Conservation (phyloP, 2,113 vertebrate species). For the Nycticebus coucang region DNA sequence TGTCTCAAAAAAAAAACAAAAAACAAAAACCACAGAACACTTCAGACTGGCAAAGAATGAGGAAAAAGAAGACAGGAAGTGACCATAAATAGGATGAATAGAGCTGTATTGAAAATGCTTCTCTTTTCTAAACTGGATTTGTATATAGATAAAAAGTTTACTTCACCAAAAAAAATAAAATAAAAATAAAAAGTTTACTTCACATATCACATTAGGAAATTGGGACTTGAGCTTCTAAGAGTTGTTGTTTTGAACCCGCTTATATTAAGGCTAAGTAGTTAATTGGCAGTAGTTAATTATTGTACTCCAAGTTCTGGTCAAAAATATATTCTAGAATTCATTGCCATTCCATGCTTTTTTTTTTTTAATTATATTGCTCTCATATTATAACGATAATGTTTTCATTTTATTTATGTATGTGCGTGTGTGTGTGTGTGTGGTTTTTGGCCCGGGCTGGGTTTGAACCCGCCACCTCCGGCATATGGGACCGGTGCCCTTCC, state of each 20-base stretch:
- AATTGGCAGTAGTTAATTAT: not conserved
- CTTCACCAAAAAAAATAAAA: no score
- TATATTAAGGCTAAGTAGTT: not conserved
- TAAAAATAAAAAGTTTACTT: not conserved
- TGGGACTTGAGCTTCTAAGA: not conserved
- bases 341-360: not conserved
- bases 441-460: no score
- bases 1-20: no score
- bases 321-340: not conserved
- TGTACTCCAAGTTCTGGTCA: not conserved
- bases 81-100: not conserved
- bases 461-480: no score
- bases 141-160: not conserved
- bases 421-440: no score
- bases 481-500: no score
- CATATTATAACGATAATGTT: no score
- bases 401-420: no score
- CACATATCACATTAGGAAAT: not conserved
- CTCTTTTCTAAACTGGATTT: conserved; percentile 11
- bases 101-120: not conserved
- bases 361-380: no score
- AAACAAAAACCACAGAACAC: not conserved
- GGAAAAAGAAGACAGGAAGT: not conserved
- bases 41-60: not conserved
- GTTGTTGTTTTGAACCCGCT: not conserved